These are phyloP conservation scores for Elysia chlorotica DNA, from an alignment of 1,140 invertebrate genomes.

Conservation along the genomic window DNA sequence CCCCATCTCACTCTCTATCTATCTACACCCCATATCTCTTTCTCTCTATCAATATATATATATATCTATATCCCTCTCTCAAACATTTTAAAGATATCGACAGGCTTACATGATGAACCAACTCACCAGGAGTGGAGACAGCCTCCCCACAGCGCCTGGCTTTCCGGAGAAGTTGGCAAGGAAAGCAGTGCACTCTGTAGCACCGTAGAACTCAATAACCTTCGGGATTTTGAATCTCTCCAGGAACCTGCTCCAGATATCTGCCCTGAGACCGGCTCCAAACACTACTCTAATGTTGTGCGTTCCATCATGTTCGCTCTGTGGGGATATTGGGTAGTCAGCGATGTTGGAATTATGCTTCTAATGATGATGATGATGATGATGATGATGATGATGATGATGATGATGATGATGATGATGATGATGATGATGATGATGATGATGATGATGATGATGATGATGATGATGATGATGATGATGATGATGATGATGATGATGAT, in stretches of 20 bases:
- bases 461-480: background rate
- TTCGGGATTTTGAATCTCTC: slow-evolving; percentile 80
- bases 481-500: background rate
- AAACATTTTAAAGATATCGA: no score
- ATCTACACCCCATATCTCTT: no score
- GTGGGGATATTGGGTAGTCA: background rate
- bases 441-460: background rate
- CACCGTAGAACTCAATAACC: slow-evolving; percentile 93
- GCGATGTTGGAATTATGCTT: background rate
- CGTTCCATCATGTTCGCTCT: slow-evolving; percentile 29
- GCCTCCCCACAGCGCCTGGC: slow-evolving; percentile 37
- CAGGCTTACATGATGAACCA: no score
- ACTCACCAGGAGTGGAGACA: slow-evolving; percentile 41
- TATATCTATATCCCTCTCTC: no score
- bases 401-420: background rate
- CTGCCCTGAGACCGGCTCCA: slow-evolving; percentile 84
- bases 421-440: background rate
- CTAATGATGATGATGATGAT: background rate
- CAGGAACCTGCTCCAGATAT: slow-evolving; percentile 90
- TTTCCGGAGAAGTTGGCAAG: slow-evolving; percentile 63
- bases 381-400: background rate
- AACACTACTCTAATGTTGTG: slow-evolving; percentile 32
- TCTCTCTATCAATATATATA: no score
- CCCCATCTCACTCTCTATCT: no score
- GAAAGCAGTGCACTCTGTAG: slow-evolving; percentile 94